These are phyloP conservation scores for Rattus rattus DNA, from an alignment of 2,113 vertebrate species.

Conservation along the genomic window DNA sequence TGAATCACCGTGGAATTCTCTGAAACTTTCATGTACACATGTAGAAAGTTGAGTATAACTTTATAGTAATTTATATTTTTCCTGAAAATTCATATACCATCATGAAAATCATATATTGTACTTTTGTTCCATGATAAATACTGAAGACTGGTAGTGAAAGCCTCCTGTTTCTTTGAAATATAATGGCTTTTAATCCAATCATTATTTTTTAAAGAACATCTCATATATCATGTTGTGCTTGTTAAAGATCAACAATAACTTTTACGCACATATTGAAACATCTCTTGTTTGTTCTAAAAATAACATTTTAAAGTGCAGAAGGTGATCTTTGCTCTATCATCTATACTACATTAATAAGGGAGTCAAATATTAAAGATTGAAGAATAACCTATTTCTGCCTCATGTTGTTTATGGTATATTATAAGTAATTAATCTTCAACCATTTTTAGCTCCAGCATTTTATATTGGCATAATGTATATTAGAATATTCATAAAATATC, in stretches of 20 bases:
- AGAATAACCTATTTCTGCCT: conserved; percentile 65
- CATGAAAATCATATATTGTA: not conserved
- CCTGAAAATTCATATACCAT: no score
- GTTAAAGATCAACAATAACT: not conserved
- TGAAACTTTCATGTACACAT: not conserved
- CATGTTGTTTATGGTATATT: conserved; percentile 53
- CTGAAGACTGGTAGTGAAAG: not conserved
- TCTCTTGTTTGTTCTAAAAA: not conserved
- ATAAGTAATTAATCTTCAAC: conserved; percentile 69
- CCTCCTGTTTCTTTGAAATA: not conserved
- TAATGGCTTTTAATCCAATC: not conserved
- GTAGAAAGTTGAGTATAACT: not conserved
- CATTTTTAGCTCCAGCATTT: conserved; percentile 66
- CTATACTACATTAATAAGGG: conserved; percentile 40
- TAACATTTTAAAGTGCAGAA: conserved; percentile 35
- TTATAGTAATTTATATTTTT: not conserved
- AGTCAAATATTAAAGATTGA: conserved; percentile 46
- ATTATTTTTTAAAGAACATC: not conserved
- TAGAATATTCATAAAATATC: conserved; percentile 74
- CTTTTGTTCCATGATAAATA: not conserved
- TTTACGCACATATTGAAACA: conserved; percentile 10
- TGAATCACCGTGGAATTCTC: not conserved
- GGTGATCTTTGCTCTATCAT: conserved; percentile 41
- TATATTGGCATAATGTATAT: conserved; percentile 70
- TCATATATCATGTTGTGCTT: not conserved